A percentile compares a stretch with the other conserved stretches of the same genome.
Evolutionary conservation across 2,888 invertebrate genomes (phyloP).

Genomic region (Rotaria socialis): DNA sequence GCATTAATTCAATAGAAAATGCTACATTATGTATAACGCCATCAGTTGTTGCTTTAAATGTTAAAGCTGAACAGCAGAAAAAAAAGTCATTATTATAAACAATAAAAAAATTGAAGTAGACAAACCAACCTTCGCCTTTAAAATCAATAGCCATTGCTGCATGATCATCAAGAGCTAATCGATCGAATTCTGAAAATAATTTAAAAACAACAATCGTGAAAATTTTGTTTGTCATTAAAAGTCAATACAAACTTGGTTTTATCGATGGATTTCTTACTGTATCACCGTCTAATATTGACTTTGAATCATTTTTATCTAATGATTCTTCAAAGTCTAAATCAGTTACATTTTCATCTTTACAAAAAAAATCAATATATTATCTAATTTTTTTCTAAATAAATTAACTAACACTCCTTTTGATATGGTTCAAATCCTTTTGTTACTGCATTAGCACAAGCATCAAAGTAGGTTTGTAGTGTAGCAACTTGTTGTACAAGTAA

Average conservation of each 20-base stretch:
- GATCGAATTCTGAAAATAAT: neutral
- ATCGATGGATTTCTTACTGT: neutral
- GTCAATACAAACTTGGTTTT: neutral
- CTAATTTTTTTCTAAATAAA: neutral
- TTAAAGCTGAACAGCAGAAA: conserved; percentile 67
- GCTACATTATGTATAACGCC: conserved; percentile 83
- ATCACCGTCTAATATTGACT: neutral
- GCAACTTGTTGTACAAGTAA: conserved; percentile 82
- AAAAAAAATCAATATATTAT: too few relatives aligned
- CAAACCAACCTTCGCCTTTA: conserved; percentile 67
- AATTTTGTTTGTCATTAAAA: too few relatives aligned
- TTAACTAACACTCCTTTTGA: conserved; percentile 50
- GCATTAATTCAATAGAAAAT: conserved; percentile 85
- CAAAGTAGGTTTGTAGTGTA: conserved; percentile 83
- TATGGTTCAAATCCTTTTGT: conserved; percentile 53
- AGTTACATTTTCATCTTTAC: neutral
- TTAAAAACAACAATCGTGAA: neutral
- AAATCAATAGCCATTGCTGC: conserved; percentile 71
- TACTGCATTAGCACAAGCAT: conserved; percentile 66
- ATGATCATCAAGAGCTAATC: conserved; percentile 58
- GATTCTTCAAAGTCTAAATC: conserved; percentile 28
- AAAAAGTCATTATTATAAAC: too few relatives aligned
- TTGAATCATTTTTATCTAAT: neutral
- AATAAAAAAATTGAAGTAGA: too few relatives aligned
- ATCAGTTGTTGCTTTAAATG: conserved; percentile 75